Evolutionary conservation across 2,113 vertebrate species (phyloP).

Genomic region (Equus quagga): DNA sequence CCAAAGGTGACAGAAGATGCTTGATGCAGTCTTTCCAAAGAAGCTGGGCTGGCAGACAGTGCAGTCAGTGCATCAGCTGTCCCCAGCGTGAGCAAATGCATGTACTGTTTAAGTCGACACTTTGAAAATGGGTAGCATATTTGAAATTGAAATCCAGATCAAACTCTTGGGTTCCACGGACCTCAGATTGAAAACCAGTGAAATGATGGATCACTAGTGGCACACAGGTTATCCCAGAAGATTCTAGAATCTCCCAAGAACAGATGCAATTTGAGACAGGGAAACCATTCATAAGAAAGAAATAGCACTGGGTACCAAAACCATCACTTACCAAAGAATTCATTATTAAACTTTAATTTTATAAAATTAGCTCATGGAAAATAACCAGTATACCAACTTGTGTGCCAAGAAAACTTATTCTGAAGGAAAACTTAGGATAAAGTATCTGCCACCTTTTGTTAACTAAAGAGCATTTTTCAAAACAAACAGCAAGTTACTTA

Average conservation of each 20-base stretch:
- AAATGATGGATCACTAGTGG: not conserved
- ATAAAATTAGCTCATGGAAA: not conserved
- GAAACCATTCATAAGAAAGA: not conserved
- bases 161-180: not conserved
- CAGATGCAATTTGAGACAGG: not conserved
- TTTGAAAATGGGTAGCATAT: slow-evolving; percentile 12
- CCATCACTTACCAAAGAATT: not conserved
- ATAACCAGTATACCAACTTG: not conserved
- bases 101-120: not conserved
- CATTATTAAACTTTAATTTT: slow-evolving; percentile 6
- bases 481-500: slow-evolving; percentile 16
- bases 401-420: not conserved
- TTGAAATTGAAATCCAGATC: slow-evolving; percentile 21
- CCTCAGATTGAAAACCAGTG: not conserved
- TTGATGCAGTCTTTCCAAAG: not conserved
- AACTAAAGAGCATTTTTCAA: not conserved
- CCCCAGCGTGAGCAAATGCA: not conserved
- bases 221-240: not conserved
- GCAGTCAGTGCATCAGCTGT: not conserved
- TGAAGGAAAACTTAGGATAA: not conserved
- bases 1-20: not conserved
- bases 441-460: not conserved
- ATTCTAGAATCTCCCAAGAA: not conserved
- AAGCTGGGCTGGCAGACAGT: not conserved
- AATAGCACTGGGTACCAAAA: not conserved